Evolutionary conservation across 1,140 invertebrate species (phyloP), one percentile per base, ranked within the genome.

Genomic region (Anthonomus grandis): DNA sequence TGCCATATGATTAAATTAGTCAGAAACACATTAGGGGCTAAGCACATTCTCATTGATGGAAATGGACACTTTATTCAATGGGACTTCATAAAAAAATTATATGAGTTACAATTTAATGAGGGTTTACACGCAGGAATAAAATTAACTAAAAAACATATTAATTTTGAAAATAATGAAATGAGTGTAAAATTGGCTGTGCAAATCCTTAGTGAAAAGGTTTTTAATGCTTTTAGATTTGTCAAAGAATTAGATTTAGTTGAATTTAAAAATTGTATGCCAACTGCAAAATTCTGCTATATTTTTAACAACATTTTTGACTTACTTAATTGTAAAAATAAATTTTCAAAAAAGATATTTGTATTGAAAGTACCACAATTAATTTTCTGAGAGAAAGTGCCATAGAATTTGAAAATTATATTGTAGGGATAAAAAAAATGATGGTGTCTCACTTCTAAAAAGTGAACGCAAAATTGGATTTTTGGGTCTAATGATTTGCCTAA

Each of bases 1-100:
- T 64, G 59, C 31, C 64, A 65, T 60, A 65, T 66, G 62, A 50
- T 66, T 3, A 65, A 65, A 57, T 45, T 67, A 24, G 53, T 65
- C 13, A 42, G 64, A 41, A 67, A 65, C 51, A 38, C 49, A 19
- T 57, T 67, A 18, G 57, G 55, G 3, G 60, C n/a, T n/a, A n/a
- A 60, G 15, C 42, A 52, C 4, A 57, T 52, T 9, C 31, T 47
- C 12, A 31, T 65, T 18, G 18, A 22, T 25, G 21, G 58, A 27
- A 23, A 63, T 22, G 41, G 44, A 15, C 31, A 57, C 36, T 36
- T 5, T 36, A 60, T 61, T 36, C 48, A 41, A 24, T 61, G 63
- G 60, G 9, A 34, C 15, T 56, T 54, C 51, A 47, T 65, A 21
- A 46, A 47, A 44, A 15, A 63, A 38, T 57, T 67, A 27, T 36